phyloP scores from a whole-genome alignment of 1,140 invertebrate species.

The Kradibia gibbosae region DNA sequence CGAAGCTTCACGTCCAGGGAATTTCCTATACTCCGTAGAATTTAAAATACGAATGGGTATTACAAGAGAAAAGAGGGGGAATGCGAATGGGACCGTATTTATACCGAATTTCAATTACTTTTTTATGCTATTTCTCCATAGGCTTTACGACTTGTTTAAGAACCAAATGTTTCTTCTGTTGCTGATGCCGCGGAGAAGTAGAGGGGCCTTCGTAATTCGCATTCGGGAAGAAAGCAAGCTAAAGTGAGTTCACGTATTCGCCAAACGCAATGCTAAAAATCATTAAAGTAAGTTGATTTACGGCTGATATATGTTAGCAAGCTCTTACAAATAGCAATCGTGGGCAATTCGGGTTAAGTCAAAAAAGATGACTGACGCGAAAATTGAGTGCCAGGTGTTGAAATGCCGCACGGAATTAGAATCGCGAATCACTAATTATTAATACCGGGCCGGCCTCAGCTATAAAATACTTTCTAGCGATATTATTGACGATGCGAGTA shows the following conservation, averaged over 20 bases:
- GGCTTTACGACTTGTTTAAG: background rate
- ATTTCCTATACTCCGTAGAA: slow-evolving; percentile 4
- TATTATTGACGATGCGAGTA: background rate
- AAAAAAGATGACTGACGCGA: slow-evolving; percentile 46
- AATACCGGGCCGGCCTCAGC: background rate
- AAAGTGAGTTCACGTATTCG: background rate
- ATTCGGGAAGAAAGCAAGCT: background rate
- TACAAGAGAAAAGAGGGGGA: background rate
- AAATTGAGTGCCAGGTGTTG: slow-evolving; percentile 37
- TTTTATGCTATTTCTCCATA: background rate
- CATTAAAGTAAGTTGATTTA: slow-evolving; percentile 33
- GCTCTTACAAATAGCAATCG: slow-evolving; percentile 22
- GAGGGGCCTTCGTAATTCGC: background rate
- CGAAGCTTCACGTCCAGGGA: slow-evolving; percentile 21
- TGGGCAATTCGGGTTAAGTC: slow-evolving; percentile 43
- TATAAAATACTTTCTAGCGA: background rate
- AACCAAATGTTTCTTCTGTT: background rate
- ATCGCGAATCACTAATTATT: slow-evolving; percentile 28
- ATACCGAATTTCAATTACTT: slow-evolving; percentile 22
- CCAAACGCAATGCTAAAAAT: background rate
- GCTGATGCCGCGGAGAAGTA: background rate
- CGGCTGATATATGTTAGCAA: slow-evolving; percentile 27
- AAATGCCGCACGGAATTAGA: slow-evolving; percentile 32
- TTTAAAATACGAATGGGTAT: slow-evolving; percentile 19
- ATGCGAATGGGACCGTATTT: background rate